A percentile compares a stretch with the other conserved stretches of the same genome.
These are phyloP conservation scores for Eucriotettix oculatus DNA, from an alignment of 2,888 invertebrate genomes.

Conservation along the genomic window DNA sequence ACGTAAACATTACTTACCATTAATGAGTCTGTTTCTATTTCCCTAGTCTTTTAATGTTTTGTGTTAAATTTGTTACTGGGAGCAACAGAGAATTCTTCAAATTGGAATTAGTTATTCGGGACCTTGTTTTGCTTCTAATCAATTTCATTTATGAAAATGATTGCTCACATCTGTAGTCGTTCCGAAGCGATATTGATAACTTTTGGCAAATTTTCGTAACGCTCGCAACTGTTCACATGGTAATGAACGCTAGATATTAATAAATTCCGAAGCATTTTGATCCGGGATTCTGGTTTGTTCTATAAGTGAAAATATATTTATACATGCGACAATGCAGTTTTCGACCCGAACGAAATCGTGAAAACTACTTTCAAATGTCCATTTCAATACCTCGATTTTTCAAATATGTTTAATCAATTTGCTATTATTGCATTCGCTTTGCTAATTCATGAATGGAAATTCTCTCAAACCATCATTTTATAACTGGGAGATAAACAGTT, in stretches of 20 bases:
- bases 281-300: too few relatives aligned
- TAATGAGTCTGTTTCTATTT: neutral
- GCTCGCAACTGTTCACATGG: too few relatives aligned
- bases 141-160: neutral
- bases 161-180: neutral
- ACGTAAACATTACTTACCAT: neutral
- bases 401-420: neutral
- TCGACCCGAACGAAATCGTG: too few relatives aligned
- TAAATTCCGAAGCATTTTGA: neutral
- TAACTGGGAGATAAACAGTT: neutral
- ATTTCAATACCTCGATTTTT: too few relatives aligned
- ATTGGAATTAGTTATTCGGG: neutral
- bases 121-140: constrained; percentile 1
- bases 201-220: neutral
- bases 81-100: constrained; percentile 1
- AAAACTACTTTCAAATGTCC: too few relatives aligned
- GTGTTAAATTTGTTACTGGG: neutral
- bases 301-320: too few relatives aligned
- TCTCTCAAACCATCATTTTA: neutral
- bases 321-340: too few relatives aligned
- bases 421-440: neutral
- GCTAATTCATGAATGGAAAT: neutral
- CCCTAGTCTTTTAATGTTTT: neutral
- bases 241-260: neutral
- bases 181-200: neutral